Evolutionary conservation across 2,888 invertebrate genomes (phyloP).

Genomic region (Ptycholaimellus sp.): DNA sequence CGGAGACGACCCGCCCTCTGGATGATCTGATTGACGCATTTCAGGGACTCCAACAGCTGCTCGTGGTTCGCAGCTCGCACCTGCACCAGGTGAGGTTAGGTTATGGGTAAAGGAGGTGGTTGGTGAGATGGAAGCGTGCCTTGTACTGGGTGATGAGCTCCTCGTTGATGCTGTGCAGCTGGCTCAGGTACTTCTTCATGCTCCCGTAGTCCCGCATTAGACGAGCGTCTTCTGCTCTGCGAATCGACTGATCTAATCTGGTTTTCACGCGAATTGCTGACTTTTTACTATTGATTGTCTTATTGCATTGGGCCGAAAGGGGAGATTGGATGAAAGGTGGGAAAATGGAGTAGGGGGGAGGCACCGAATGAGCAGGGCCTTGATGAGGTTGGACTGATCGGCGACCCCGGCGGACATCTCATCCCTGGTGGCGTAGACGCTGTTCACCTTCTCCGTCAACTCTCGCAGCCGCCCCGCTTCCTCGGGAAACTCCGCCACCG

Average conservation of each 20-base stretch:
- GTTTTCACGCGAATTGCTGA: no score
- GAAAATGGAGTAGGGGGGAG: no score
- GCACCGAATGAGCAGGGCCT: conserved; percentile 32
- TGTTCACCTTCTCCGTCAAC: no score
- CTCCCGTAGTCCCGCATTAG: conserved; percentile 42
- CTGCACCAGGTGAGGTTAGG: no score
- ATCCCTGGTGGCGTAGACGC: conserved; percentile 47
- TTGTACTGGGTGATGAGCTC: conserved; percentile 57
- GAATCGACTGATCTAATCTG: no score
- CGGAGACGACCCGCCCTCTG: conserved; percentile 59
- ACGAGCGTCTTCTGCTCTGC: conserved; percentile 54
- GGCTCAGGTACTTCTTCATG: conserved; percentile 39
- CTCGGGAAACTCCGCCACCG: conserved; percentile 43
- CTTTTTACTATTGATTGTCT: no score
- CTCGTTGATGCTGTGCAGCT: conserved; percentile 52
- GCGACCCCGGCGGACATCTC: conserved; percentile 52
- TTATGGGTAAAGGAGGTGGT: no score
- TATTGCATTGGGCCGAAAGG: no score
- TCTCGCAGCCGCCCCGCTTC: no score
- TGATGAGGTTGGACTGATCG: conserved; percentile 38
- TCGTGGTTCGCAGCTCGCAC: no score
- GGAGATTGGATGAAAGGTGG: no score
- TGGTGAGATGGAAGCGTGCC: conserved; percentile 48
- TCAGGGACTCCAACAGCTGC: conserved; percentile 48
- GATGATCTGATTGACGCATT: conserved; percentile 52